Evolutionary conservation across 2,113 vertebrate genomes (phyloP), one percentile per base, ranked within the genome.

Genomic region (Nansenia antarctica): DNA sequence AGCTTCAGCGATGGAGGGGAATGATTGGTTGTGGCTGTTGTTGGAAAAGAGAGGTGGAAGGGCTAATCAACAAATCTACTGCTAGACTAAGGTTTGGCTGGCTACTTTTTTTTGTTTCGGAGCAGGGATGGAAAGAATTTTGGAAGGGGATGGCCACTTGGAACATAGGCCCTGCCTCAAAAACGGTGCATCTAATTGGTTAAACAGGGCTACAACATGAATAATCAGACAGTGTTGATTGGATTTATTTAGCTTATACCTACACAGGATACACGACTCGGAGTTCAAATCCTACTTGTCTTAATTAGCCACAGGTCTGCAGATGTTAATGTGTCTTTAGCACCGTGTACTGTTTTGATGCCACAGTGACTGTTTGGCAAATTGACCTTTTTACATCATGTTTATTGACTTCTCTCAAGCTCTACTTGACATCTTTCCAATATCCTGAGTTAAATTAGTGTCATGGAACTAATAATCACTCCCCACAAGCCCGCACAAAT

Each of bases 61-160:
- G 65, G 65, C 65, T 72, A 68, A 79, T 76, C 69, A 37, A 69
- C 69, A 80, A 73, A 76, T 72, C 77, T 62, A 42, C 68, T 37
- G 55, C 60, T 42, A 62, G 27, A 45, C 45, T 57, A 30, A n/a
- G 49, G 61, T 32, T 67, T 64, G 61, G 61, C 65, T 68, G 30
- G 31, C 60, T 72, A 59, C 65, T n/a, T n/a, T n/a, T n/a, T n/a
- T n/a, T 67, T 67, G 47, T 45, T 39, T 67, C 39, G 31, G 32
- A 58, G 31, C 55, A 69, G 58, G 49, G 34, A 53, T 49, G 59
- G 73, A 67, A 62, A 65, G 71, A 70, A 30, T 73, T 70, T 70
- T 34, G 61, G 71, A 69, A 62, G n/a, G 67, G 52, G 58, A 73
- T 57, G 63, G 15, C 63, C 68, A 55, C 42, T 67, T 29, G 9